Conservation (phyloP, 2,797 vertebrate species). For the Channa striata region DNA sequence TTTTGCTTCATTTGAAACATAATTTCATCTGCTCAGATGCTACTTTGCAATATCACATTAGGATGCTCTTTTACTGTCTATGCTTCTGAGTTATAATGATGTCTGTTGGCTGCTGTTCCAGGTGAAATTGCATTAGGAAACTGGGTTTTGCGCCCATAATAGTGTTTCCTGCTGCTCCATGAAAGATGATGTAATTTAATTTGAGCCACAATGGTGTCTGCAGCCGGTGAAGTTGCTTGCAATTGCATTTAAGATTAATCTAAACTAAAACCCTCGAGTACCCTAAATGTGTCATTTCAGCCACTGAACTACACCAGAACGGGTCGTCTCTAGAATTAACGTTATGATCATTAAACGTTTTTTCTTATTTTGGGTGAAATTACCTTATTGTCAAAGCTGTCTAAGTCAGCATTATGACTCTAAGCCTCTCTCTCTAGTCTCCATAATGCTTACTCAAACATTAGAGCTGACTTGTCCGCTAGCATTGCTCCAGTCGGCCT, state of each 20-base stretch:
- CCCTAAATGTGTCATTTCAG: background rate
- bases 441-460: constrained; percentile 26
- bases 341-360: constrained; percentile 12
- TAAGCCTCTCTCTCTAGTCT: constrained; percentile 17
- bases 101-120: constrained; percentile 26
- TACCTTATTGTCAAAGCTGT: constrained; percentile 25
- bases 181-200: constrained; percentile 49
- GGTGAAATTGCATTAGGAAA: constrained; percentile 45
- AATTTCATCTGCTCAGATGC: constrained; percentile 6
- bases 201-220: constrained; percentile 9
- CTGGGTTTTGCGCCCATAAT: constrained; percentile 30
- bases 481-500: constrained; percentile 44
- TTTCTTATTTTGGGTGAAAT: background rate
- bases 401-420: constrained; percentile 23
- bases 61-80: constrained; percentile 6
- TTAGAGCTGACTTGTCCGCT: constrained; percentile 29
- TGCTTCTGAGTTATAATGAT: constrained; percentile 21
- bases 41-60: constrained; percentile 14
- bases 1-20: background rate
- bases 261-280: background rate
- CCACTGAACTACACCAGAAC: background rate
- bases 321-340: constrained; percentile 13
- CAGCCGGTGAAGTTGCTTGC: constrained; percentile 4
- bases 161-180: constrained; percentile 37
- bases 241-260: constrained; percentile 10